A percentile compares a stretch with the other conserved stretches of the same genome.
These are phyloP conservation scores for Athripsodes cinereus DNA, from an alignment of 2,888 invertebrate genomes.

Conservation along the genomic window DNA sequence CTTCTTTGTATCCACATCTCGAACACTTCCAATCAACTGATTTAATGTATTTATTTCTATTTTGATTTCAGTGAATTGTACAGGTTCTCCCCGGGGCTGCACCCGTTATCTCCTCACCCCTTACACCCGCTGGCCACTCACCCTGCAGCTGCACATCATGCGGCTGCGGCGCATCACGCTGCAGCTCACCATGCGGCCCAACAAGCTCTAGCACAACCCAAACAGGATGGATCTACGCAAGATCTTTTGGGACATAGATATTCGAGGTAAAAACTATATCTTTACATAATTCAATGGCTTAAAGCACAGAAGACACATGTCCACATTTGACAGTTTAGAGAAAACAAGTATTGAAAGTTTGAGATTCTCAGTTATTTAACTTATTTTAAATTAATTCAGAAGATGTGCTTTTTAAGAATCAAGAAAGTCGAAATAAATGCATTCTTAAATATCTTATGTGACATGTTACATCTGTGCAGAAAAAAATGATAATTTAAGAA, in stretches of 20 bases:
- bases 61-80: constrained; percentile 64
- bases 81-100: constrained; percentile 87
- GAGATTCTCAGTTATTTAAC: neutral
- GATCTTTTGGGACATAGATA: constrained; percentile 53
- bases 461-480: no score
- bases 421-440: no score
- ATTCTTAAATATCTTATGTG: no score
- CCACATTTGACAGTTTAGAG: no score
- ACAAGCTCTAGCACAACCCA: constrained; percentile 7
- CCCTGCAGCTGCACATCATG: constrained; percentile 53
- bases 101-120: constrained; percentile 62
- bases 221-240: constrained; percentile 9
- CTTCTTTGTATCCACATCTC: no score
- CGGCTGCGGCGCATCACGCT: constrained; percentile 32
- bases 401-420: no score
- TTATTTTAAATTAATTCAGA: no score
- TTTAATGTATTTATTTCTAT: neutral
- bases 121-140: constrained; percentile 76
- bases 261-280: constrained; percentile 43
- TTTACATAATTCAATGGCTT: neutral
- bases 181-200: constrained; percentile 13
- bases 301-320: no score
- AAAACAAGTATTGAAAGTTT: no score
- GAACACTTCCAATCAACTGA: no score
- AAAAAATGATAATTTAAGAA: no score